These are phyloP conservation scores for Paramuricea clavata DNA, from an alignment of 92 coral and sea anemone species.

Conservation along the genomic window DNA sequence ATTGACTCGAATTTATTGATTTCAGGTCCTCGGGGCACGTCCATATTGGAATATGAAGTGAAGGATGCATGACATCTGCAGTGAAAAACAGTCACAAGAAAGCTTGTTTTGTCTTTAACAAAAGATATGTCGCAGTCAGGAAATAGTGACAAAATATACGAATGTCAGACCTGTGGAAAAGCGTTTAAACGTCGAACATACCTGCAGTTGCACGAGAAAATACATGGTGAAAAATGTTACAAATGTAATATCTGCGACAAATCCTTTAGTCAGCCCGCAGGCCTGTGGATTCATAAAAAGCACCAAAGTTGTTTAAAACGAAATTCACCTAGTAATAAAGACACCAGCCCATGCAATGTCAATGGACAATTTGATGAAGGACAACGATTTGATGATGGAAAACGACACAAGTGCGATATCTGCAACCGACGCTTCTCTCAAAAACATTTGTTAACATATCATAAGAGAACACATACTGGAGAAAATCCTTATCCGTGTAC, in stretches of 20 bases:
- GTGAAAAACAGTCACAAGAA: no score
- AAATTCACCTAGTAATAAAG: not conserved
- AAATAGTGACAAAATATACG: not conserved
- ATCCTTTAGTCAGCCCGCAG: constrained; percentile 13
- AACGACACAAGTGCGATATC: not conserved
- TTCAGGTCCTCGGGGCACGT: no score
- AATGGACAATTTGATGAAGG: not conserved
- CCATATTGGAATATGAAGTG: no score
- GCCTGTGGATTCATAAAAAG: constrained; percentile 11
- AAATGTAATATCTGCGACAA: not conserved
- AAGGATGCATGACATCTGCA: no score
- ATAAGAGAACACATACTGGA: constrained; percentile 10
- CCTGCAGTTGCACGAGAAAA: not conserved
- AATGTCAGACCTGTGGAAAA: constrained; percentile 13
- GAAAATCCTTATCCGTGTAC: constrained; percentile 11
- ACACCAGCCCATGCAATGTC: not conserved
- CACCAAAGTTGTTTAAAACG: constrained; percentile 3
- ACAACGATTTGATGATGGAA: no score
- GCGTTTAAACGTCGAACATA: not conserved
- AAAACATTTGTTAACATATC: constrained; percentile 14
- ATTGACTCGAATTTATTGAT: no score
- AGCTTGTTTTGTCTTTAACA: no score
- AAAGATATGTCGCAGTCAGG: not conserved
- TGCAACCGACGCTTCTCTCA: constrained; percentile 6
- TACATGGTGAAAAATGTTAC: constrained; percentile 18